Percentiles rank a stretch among this genome's conserved stretches.
Conservation (phyloP, 2,888 invertebrate species). For the Thymelicus lineola region DNA sequence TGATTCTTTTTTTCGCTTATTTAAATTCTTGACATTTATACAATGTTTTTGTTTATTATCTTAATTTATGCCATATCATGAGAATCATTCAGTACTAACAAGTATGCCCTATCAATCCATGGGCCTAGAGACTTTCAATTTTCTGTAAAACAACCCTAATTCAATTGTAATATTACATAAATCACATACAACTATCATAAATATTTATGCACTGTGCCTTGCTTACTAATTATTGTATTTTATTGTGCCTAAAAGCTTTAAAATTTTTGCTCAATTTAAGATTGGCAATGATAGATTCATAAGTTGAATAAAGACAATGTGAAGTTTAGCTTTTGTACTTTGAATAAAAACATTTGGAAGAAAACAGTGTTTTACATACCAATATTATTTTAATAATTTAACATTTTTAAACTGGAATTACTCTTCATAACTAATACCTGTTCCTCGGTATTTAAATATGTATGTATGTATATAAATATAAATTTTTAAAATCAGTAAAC, state of each 20-base stretch:
- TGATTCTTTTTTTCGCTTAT: slow-evolving; percentile 41
- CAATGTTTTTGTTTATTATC: background rate
- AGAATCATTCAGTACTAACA: no score
- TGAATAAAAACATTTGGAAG: slow-evolving; percentile 42
- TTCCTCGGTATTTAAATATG: no score
- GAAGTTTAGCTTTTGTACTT: slow-evolving; percentile 61
- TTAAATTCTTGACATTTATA: slow-evolving; percentile 17
- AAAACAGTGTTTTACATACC: slow-evolving; percentile 26
- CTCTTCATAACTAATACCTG: no score
- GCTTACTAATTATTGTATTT: background rate
- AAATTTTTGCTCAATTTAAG: slow-evolving; percentile 8
- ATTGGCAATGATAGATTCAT: slow-evolving; percentile 23
- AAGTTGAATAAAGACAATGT: slow-evolving; percentile 42
- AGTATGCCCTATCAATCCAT: no score
- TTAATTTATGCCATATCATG: no score
- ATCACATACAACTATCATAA: background rate
- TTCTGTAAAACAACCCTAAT: background rate
- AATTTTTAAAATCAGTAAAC: no score
- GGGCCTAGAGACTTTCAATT: no score
- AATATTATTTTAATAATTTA: slow-evolving; percentile 37
- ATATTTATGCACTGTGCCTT: slow-evolving; percentile 16
- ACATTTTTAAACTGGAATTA: background rate
- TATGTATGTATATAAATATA: no score
- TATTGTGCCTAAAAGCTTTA: slow-evolving; percentile 3
- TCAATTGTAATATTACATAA: background rate